Evolutionary conservation across 2,113 vertebrate genomes (phyloP), one percentile per base, ranked within the genome.

Genomic region (Diphyllodes magnificus): DNA sequence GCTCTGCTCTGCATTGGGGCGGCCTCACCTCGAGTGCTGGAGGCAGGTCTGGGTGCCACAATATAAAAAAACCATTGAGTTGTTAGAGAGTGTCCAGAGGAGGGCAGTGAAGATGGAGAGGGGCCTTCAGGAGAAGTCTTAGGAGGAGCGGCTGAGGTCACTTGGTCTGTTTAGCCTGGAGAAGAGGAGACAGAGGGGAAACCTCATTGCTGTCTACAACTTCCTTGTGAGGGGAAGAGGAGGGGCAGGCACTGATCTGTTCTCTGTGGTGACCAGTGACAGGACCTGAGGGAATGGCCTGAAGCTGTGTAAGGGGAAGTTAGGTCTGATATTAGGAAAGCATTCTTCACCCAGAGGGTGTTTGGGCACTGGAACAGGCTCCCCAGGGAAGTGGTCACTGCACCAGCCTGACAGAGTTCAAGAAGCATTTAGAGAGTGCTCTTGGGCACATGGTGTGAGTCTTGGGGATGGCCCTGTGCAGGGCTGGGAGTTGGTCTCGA

Each of bases 1-100:
- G 1, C 27, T 35, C 51, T 68, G 53, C 31, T 23, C 83, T 77
- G 83, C 17, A 2, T 25, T 59, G 51, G 21, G 9, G 17, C 0
- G 0, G 31, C 37, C 25, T 59, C 51, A 35, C 7, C 35, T 50
- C 2, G 0, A 44, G 31, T 37, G 44, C 53, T 44, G 44, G 51
- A 35, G 21, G 7, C 37, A 27, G 25, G 1, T 51, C 12, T 44
- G 61, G 11, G 9, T 3, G 3, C 21, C 44, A 31, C 37, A 44
- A 2, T 0, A 18, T 15, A 18, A 51, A 1, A 59, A 59, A 6
- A 15, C 9, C 9, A 23, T 2, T 8, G 5, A 51, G 6, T 3
- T 68, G 9, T 37, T 51, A 19, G 10, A 76, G 20, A 49, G 22
- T 2, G 3, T 33, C 37, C 27, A 37, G 2, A 60, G 27, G 9